Evolutionary conservation across 2,797 vertebrate genomes (phyloP).

Genomic region (Notolabrus celidotus): DNA sequence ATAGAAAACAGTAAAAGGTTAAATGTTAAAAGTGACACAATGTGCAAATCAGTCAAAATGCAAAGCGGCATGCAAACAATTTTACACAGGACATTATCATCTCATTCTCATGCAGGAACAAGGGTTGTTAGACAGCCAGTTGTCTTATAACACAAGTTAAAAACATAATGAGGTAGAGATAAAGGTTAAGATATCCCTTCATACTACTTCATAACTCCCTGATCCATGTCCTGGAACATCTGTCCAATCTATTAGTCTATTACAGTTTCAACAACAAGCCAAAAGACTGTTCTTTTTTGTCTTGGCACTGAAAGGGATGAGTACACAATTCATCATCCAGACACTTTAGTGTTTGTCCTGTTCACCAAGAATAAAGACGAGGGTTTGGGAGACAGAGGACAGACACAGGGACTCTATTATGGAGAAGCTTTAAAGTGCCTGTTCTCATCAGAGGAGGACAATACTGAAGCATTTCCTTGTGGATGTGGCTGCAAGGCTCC

Average conservation of each 20-base stretch:
- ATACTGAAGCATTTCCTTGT: neutral
- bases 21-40: constrained; percentile 35
- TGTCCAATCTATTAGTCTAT: constrained; percentile 18
- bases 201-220: constrained; percentile 10
- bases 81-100: constrained; percentile 29
- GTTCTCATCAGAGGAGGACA: neutral
- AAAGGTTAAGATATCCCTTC: constrained; percentile 37
- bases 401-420: constrained; percentile 24
- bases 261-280: constrained; percentile 18
- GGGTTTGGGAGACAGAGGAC: constrained; percentile 11
- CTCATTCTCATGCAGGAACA: constrained; percentile 56
- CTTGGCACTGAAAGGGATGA: constrained; percentile 12
- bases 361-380: constrained; percentile 13
- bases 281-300: constrained; percentile 17
- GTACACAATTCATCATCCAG: constrained; percentile 37
- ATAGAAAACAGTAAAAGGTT: neutral
- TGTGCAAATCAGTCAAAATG: constrained; percentile 41
- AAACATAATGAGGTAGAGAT: neutral
- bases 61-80: constrained; percentile 63
- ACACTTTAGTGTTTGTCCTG: constrained; percentile 33
- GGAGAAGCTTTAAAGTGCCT: neutral
- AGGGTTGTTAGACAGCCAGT: constrained; percentile 17
- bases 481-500: constrained; percentile 9
- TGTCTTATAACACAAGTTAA: neutral
- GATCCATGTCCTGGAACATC: constrained; percentile 37